Evolutionary conservation across 1,140 invertebrate genomes (phyloP).

Genomic region (Drosophila biarmipes): DNA sequence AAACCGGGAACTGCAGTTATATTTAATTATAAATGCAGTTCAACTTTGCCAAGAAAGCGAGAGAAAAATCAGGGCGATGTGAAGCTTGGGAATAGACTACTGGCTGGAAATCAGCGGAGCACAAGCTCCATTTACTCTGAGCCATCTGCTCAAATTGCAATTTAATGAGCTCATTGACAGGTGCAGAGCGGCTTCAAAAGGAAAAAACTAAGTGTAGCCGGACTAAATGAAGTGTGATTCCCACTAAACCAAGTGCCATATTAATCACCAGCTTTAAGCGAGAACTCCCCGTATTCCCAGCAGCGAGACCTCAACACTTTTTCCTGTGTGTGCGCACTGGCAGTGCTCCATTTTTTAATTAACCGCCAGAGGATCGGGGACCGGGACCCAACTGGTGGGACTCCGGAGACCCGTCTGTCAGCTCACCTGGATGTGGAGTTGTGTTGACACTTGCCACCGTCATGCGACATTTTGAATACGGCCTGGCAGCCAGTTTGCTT

Average conservation of each 20-base stretch:
- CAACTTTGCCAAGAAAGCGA: slow-evolving; percentile 30
- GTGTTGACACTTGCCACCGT: slow-evolving; percentile 77
- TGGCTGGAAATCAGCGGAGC: slow-evolving; percentile 48
- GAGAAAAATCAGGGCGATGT: slow-evolving; percentile 24
- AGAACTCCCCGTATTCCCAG: slow-evolving; percentile 23
- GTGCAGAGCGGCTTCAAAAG: slow-evolving; percentile 1
- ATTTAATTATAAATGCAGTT: slow-evolving; percentile 61
- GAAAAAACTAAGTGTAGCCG: slow-evolving; percentile 19
- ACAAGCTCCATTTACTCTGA: slow-evolving; percentile 48
- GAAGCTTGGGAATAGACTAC: slow-evolving; percentile 24
- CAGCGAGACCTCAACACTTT: slow-evolving; percentile 42
- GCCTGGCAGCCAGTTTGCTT: slow-evolving; percentile 8
- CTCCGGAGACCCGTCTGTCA: slow-evolving; percentile 58
- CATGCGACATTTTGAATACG: slow-evolving; percentile 66
- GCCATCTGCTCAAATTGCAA: slow-evolving; percentile 62
- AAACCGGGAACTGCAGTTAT: slow-evolving; percentile 49
- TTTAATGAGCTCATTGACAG: slow-evolving; percentile 81
- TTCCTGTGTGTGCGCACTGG: slow-evolving; percentile 10
- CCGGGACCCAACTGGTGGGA: slow-evolving; percentile 10
- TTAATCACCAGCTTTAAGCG: slow-evolving; percentile 57
- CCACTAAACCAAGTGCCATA: slow-evolving; percentile 52
- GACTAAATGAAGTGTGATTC: slow-evolving; percentile 59
- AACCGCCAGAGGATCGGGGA: slow-evolving; percentile 60
- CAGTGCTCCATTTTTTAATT: slow-evolving; percentile 69
- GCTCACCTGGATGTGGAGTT: slow-evolving; percentile 64